Conservation (phyloP, 2,888 invertebrate genomes). For the Theretra japonica region DNA sequence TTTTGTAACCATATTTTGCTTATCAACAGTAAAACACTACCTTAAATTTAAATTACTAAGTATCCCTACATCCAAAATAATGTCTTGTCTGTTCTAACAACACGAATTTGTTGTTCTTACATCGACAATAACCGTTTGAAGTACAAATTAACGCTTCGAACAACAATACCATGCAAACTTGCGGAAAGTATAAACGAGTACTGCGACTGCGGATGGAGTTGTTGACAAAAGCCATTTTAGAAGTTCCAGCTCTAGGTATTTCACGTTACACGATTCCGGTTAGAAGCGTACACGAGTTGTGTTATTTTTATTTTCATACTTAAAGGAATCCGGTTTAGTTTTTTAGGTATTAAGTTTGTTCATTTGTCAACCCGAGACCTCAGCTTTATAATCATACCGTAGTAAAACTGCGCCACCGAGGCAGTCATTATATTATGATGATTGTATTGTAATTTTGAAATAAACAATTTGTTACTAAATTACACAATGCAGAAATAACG, state of each 20-base stretch:
- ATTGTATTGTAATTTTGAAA: no score
- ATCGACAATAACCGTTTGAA: neutral
- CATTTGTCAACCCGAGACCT: no score
- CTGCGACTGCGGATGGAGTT: conserved; percentile 19
- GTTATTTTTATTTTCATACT: neutral
- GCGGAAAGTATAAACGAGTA: neutral
- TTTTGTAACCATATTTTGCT: no score
- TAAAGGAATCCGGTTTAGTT: neutral
- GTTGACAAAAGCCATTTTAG: conserved; percentile 26
- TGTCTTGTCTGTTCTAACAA: no score
- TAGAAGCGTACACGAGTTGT: neutral
- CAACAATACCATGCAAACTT: neutral
- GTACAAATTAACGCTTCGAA: conserved; percentile 1
- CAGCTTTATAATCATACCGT: no score
- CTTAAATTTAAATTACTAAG: no score
- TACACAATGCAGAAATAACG: neutral
- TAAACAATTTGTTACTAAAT: no score
- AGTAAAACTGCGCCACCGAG: no score
- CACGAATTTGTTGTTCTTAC: neutral
- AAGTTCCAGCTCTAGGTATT: conserved; percentile 22
- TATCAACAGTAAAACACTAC: no score
- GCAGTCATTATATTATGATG: no score
- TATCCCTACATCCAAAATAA: no score
- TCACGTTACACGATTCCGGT: conserved; percentile 5
- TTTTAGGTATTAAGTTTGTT: no score